phyloP scores from a whole-genome alignment of 1,140 invertebrate species.

The Oppia nitens region DNA sequence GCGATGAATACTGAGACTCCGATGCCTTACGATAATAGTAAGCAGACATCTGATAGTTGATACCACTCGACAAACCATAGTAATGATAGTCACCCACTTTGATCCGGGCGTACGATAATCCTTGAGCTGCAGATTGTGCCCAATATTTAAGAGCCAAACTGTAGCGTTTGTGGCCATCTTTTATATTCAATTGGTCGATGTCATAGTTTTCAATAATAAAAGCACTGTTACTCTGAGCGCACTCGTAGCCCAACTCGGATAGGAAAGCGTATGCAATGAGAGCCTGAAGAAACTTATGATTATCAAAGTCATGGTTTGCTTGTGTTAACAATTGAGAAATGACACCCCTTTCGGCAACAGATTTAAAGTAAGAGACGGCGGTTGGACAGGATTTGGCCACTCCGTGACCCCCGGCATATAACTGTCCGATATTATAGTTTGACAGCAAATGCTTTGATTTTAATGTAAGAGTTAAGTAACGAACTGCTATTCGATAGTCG shows the following conservation, averaged over 20 bases:
- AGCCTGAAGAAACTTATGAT: conserved; percentile 58
- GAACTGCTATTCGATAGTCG: conserved; percentile 87
- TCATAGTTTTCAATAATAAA: conserved; percentile 77
- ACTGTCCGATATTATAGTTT: conserved; percentile 91
- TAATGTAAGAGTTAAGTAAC: conserved; percentile 90
- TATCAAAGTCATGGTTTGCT: conserved; percentile 68
- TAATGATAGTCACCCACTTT: conserved; percentile 98
- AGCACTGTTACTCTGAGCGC: conserved; percentile 94
- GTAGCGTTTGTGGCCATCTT: conserved; percentile 48
- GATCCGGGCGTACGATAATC: conserved; percentile 50
- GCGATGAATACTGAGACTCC: conserved; percentile 86
- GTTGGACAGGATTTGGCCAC: conserved; percentile 79
- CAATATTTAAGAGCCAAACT: conserved; percentile 71
- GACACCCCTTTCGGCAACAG: conserved; percentile 85
- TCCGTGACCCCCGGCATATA: conserved; percentile 93
- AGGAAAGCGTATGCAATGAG: conserved; percentile 79
- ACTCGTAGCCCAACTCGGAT: conserved; percentile 89
- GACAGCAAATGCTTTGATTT: conserved; percentile 93
- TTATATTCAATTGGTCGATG: conserved; percentile 42
- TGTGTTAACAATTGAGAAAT: conserved; percentile 82
- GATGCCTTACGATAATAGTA: conserved; percentile 75
- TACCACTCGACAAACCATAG: conserved; percentile 71
- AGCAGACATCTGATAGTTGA: conserved; percentile 83
- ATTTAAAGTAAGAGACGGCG: conserved; percentile 48
- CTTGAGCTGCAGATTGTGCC: conserved; percentile 79